Evolutionary conservation across 1,140 invertebrate species (phyloP), one percentile per base, ranked within the genome.

Genomic region (Anastrepha ludens): DNA sequence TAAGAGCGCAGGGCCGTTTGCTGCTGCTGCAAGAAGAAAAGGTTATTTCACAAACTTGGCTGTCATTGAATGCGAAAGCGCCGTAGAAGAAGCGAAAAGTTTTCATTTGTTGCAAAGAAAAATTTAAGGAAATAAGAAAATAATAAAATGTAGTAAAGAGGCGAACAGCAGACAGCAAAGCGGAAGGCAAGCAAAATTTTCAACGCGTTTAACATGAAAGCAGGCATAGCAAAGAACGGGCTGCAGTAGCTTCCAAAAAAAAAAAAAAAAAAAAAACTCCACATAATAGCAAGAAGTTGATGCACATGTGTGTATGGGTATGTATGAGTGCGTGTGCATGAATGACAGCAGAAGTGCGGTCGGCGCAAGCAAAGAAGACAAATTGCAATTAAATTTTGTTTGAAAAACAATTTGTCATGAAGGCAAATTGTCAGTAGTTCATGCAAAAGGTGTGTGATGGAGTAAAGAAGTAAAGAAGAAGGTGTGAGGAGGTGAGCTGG

Each of bases 391-490:
- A 81, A 81, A 81, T 81, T 81, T 81, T 81, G 74, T 81, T 81
- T 81, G 74, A 81, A 81, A 81, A 81, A 81, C 74, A 81, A 81
- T 81, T 81, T 81, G 74, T 81, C 74, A 81, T 81, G 74, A 81
- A 55, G 74, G 74, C 74, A 81, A 81, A 81, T 81, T 81, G 74
- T 81, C 47, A 81, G 74, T 81, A 81, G 74, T 81, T 55, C 50
- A 81, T 81, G 74, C n/a, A 17, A 81, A 81, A 81, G 74, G 15
- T 81, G 74, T 81, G n/a, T 6, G 15, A 55, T 8, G 50, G 50
- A 55, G 50, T 55, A 9, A 5, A 7, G 50, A 55, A 55, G 50
- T 55, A 9, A 55, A 55, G 50, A 55, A 55, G 50, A 55, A 55
- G 29, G 29, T 29, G 29, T 29, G 29, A 29, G 29, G 29, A 29